Evolutionary conservation across 2,888 invertebrate genomes (phyloP), one percentile per base, ranked within the genome.

Genomic region (Meliscaeva auricollis): DNA sequence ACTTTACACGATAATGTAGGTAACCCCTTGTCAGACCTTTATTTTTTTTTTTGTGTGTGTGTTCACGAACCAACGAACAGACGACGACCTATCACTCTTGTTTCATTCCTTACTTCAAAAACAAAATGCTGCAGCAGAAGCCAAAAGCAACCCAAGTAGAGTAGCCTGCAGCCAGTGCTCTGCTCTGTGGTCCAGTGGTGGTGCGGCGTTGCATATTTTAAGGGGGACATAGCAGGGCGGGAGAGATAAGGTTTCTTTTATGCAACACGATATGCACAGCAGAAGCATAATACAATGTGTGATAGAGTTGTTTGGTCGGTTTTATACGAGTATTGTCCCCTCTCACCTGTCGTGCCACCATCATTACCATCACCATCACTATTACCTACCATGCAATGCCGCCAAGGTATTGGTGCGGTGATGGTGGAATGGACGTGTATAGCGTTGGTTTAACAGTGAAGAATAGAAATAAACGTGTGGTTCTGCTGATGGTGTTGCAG

Each of bases 241-340:
- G n/a, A 50, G 66, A 84, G 60, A 74, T 84, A 70, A 58, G 56
- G 62, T 72, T 79, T 84, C 75, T 76, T 84, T 79, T 84, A 84
- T 84, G 84, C 84, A 84, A 79, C 70, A 60, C 56, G 75, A 84
- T 79, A 62, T 73, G 60, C 60, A 60, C 73, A 73, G 76, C 60
- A 82, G 56, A n/a, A n/a, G n/a, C n/a, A n/a, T n/a, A n/a, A n/a
- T 77, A 78, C 69, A 76, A 72, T 62, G 20, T 77, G 64, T 41
- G 35, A 41, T 72, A 58, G 46, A 74, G 84, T 84, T 58, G 79
- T 79, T 64, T 74, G 66, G 84, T 79, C 66, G 78, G 64, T 84
- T 75, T 75, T 78, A 38, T 54, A 26, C 8, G 35, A 4, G 1
- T 38, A 2, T 74, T 56, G 22, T 75, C 26, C 44, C 46, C 66